A percentile compares a stretch with the other conserved stretches of the same genome.
Conservation (phyloP, 1,140 invertebrate genomes). For the Probaryconus sp. region DNA sequence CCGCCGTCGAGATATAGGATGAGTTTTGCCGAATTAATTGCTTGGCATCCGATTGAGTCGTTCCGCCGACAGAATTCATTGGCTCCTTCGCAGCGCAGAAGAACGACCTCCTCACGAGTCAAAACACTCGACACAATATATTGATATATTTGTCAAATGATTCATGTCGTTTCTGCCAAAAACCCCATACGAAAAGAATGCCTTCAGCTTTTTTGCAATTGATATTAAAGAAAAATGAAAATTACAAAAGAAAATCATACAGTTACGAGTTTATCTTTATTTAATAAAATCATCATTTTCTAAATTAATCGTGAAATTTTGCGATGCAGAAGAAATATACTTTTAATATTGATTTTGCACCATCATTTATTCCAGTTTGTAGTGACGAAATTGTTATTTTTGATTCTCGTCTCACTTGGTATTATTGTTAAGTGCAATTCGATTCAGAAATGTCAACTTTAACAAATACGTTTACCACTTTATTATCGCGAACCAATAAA, state of each 20-base stretch:
- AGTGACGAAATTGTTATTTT: slow-evolving; percentile 9
- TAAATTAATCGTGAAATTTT: no score
- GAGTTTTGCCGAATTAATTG: slow-evolving; percentile 63
- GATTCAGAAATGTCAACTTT: neutral
- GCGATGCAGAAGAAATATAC: no score
- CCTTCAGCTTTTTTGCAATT: no score
- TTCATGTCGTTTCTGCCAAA: no score
- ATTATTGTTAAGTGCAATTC: slow-evolving; percentile 8
- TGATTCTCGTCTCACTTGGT: neutral
- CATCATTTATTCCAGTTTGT: no score
- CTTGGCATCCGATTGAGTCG: slow-evolving; percentile 62
- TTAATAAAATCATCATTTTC: no score
- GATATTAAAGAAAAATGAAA: no score
- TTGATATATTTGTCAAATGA: slow-evolving; percentile 21
- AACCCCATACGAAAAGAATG: no score
- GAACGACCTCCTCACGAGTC: slow-evolving; percentile 39
- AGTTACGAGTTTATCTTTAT: no score
- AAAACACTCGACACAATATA: slow-evolving; percentile 14
- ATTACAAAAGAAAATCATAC: no score
- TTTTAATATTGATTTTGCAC: no score
- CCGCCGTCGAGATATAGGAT: slow-evolving; percentile 55
- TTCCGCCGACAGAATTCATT: slow-evolving; percentile 60
- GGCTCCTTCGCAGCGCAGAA: slow-evolving; percentile 22
- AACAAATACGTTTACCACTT: slow-evolving; percentile 27
- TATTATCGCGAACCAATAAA: slow-evolving; percentile 29